Percentiles rank a stretch among this genome's conserved stretches.
phyloP scores from a whole-genome alignment of 2,113 vertebrate species.

The Madoqua kirkii region DNA sequence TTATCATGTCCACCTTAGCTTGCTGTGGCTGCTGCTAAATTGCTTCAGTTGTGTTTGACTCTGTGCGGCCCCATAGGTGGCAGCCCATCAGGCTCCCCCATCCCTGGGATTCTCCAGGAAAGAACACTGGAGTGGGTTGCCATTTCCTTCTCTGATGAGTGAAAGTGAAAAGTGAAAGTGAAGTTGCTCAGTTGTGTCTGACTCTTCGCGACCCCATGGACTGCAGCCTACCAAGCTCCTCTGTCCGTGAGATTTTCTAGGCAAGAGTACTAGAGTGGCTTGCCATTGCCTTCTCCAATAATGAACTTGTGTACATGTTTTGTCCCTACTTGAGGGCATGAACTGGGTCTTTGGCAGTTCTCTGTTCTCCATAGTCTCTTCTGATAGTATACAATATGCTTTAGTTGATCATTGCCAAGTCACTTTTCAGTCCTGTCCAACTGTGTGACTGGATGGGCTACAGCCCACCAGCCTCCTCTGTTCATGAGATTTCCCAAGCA shows the following conservation, averaged over 20 bases:
- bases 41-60: accelerated
- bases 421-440: background rate
- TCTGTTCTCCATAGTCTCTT: background rate
- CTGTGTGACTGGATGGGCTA: background rate
- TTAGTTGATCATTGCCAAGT: background rate
- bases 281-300: background rate
- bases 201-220: too few relatives aligned
- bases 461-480: background rate
- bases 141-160: too few relatives aligned
- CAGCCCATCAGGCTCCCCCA: too few relatives aligned
- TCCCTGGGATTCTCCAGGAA: too few relatives aligned
- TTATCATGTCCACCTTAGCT: background rate
- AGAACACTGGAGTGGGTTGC: too few relatives aligned
- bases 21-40: too few relatives aligned
- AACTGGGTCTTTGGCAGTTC: background rate
- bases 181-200: accelerated
- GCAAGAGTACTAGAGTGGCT: too few relatives aligned
- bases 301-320: background rate
- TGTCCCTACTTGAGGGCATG: background rate
- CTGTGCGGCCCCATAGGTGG: too few relatives aligned
- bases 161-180: too few relatives aligned
- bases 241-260: too few relatives aligned
- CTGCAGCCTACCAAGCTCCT: too few relatives aligned
- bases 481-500: background rate
- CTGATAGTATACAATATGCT: background rate